phyloP scores from a whole-genome alignment of 2,888 invertebrate species.

The Sinhomidia bicolor region DNA sequence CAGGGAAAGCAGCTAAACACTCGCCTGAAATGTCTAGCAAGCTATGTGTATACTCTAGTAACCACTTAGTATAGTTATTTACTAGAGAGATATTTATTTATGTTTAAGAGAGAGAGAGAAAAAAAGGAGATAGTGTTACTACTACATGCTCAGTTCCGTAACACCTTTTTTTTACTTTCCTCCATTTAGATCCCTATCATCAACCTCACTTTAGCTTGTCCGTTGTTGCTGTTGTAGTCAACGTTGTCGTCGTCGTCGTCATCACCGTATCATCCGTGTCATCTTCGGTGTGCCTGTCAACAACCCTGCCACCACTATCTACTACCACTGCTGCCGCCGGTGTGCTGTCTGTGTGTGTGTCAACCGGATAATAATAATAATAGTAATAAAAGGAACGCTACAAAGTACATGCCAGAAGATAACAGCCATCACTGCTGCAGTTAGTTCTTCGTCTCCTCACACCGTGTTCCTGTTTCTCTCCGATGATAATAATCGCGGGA shows the following conservation, averaged over 20 bases:
- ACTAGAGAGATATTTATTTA: no score
- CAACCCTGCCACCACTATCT: no score
- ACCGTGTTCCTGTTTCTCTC: no score
- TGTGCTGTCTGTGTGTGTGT: neutral
- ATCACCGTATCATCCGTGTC: neutral
- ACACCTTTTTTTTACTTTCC: slow-evolving; percentile 23
- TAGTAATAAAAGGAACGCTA: neutral
- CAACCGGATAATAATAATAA: neutral
- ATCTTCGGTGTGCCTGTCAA: neutral
- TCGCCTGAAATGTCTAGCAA: no score
- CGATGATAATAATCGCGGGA: no score
- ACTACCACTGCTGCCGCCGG: no score
- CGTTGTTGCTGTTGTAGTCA: no score
- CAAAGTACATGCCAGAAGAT: neutral
- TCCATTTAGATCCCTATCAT: slow-evolving; percentile 46
- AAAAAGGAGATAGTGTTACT: no score
- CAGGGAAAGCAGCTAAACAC: no score
- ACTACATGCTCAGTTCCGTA: neutral
- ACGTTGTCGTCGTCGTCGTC: neutral
- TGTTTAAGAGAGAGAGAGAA: no score
- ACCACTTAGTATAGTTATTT: no score
- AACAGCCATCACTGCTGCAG: neutral
- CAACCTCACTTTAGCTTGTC: slow-evolving; percentile 19
- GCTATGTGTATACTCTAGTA: no score
- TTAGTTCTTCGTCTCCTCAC: neutral